Evolutionary conservation across 2,113 vertebrate genomes (phyloP).

Genomic region (Heterotis niloticus): DNA sequence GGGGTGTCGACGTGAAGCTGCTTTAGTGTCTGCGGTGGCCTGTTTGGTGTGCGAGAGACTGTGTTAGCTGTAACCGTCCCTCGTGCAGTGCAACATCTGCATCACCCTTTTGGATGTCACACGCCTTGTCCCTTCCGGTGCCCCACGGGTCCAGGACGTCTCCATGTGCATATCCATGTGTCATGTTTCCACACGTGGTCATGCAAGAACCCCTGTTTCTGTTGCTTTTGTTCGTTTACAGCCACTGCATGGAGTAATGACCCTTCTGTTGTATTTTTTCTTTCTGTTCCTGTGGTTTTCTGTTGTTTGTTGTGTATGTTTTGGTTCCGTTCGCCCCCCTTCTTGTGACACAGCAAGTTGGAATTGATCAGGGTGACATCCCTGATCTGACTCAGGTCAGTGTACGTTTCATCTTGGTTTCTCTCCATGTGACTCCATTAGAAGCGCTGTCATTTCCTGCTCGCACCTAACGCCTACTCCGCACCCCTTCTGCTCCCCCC

Average conservation of each 20-base stretch:
- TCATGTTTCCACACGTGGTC: conserved; percentile 9
- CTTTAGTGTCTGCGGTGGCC: too few relatives aligned
- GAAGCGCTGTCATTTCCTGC: conserved; percentile 11
- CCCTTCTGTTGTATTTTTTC: conserved; percentile 49
- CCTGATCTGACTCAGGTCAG: conserved; percentile 96
- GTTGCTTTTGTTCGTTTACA: conserved; percentile 57
- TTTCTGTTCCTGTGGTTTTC: conserved; percentile 32
- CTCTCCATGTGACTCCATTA: conserved; percentile 30
- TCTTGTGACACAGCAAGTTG: conserved; percentile 88
- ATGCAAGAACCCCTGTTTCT: conserved; percentile 36
- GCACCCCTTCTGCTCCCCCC: conserved; percentile 31
- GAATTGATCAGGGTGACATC: conserved; percentile 93
- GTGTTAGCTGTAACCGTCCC: neutral
- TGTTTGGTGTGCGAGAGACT: neutral
- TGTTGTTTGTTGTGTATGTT: conserved; percentile 41
- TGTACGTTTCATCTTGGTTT: conserved; percentile 67
- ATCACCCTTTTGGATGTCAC: neutral
- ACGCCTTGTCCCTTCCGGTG: neutral
- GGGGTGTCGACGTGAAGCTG: too few relatives aligned
- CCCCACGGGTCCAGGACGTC: neutral
- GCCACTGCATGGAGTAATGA: conserved; percentile 67
- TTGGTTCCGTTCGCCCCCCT: conserved; percentile 41
- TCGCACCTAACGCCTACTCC: conserved; percentile 21
- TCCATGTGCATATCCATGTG: neutral
- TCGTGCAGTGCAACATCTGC: too few relatives aligned